Percentiles rank a stretch among this genome's conserved stretches.
phyloP scores from a whole-genome alignment of 2,888 invertebrate genomes.

The Portevinia maculata region DNA sequence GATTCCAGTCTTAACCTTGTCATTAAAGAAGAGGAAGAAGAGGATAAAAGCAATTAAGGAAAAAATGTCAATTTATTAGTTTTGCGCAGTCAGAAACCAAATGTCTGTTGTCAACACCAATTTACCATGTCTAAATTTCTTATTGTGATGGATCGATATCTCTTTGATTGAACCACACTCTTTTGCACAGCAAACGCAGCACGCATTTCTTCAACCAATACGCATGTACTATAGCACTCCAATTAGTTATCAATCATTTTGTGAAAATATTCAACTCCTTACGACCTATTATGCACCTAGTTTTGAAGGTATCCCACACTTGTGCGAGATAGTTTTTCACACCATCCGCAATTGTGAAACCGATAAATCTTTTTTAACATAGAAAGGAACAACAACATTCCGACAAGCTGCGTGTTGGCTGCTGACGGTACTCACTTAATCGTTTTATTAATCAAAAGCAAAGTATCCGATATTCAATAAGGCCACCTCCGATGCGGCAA shows the following conservation, averaged over 20 bases:
- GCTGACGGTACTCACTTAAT: conserved; percentile 33
- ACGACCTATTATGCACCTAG: conserved; percentile 37
- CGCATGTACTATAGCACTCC: conserved; percentile 9
- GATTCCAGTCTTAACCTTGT: no score
- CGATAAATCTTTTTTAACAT: conserved; percentile 67
- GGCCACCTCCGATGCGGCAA: conserved; percentile 33
- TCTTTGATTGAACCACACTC: no score
- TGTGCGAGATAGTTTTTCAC: conserved; percentile 18
- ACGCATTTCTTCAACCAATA: no score
- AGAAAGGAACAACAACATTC: conserved; percentile 33
- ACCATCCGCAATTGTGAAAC: conserved; percentile 58
- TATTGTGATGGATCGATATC: no score
- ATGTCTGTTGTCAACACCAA: no score
- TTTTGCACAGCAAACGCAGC: no score
- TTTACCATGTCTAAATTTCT: no score
- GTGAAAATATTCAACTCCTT: conserved; percentile 26
- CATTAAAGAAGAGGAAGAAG: no score
- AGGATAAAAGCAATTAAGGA: no score
- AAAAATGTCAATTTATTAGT: no score
- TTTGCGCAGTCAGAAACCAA: no score
- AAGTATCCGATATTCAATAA: conserved; percentile 42
- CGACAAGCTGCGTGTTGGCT: conserved; percentile 8
- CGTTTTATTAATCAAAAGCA: conserved; percentile 54
- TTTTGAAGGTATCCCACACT: conserved; percentile 4
- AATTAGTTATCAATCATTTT: conserved; percentile 60